Percentiles rank a stretch among this genome's conserved stretches.
phyloP scores from a whole-genome alignment of 2,888 invertebrate genomes.

The Ceramica pisi region DNA sequence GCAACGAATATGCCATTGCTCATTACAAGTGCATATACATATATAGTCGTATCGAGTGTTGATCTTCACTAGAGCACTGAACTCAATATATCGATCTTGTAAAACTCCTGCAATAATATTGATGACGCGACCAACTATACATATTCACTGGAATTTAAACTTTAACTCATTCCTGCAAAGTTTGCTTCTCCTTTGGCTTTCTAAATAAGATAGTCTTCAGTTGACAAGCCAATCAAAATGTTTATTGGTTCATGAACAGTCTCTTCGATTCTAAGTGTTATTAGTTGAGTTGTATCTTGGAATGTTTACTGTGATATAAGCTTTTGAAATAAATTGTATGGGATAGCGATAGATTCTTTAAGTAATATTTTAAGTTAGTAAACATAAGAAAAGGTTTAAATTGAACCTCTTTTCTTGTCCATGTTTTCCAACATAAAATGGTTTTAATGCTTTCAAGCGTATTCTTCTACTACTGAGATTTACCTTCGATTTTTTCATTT shows the following conservation, averaged over 20 bases:
- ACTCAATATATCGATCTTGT: conserved; percentile 38
- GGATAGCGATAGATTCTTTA: background rate
- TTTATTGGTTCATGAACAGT: conserved; percentile 47
- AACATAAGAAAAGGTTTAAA: background rate
- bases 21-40: too few relatives aligned
- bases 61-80: conserved; percentile 32
- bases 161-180: background rate
- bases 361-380: conserved; percentile 2
- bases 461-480: background rate
- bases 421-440: background rate
- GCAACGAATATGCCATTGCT: background rate
- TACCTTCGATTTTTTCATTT: too few relatives aligned
- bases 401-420: background rate
- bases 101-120: conserved; percentile 39
- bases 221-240: conserved; percentile 42
- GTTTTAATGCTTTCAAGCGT: background rate
- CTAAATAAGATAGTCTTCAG: conserved; percentile 1
- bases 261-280: conserved; percentile 3
- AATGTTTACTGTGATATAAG: background rate
- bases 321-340: conserved; percentile 9
- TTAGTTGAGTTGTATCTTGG: conserved; percentile 14
- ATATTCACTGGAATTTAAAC: conserved; percentile 18
- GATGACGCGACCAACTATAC: conserved; percentile 22
- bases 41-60: conserved; percentile 32
- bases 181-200: conserved; percentile 1